Base-by-base conservation (phyloP, 2,113 vertebrate species). In the Henicopernis longicauda region DNA sequence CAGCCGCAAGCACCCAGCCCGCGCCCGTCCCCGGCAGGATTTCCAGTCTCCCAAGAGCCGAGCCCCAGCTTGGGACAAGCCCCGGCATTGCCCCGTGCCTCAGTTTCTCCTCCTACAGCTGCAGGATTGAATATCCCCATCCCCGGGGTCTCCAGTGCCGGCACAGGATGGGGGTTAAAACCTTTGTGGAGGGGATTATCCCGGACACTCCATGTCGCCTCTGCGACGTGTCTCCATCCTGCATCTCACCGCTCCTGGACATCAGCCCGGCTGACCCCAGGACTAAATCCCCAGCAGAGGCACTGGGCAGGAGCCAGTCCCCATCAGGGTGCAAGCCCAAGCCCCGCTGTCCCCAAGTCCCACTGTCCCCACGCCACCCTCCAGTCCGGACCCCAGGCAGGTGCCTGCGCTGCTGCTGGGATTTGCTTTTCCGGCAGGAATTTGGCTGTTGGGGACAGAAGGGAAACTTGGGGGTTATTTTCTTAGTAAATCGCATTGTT, bases 401-500 rank as follows among this genome's bases (percentile, higher is more conserved):
- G 36, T 6, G 11, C 47, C 2, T 4, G 4, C 19, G 22, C 18
- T 20, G 8, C 50, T 6, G 3, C 1, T 3, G 25, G 38, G 26
- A 34, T 83, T 80, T 16, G 3, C 27, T 63, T 70, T 74, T 59
- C 72, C 57, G 1, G 7, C 44, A 86, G 95, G 94, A 86, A 85
- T 95, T 61, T 22, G 67, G 27, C 57, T 52, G 15, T 25, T 34
- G 89, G 40, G 89, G 12, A 69, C 14, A 1, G 4, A 38, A 40
- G 54, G 91, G 91, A 91, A 95, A 89, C 45, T 66, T 3, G 15
- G 59, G 84, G 91, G 96, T 87, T 67, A 79, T 95, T 97, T 96
- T 92, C 92, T 95, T 10, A 63, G 26, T 65, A 71, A 57, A 52
- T 7, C 36, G 22, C 73, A 54, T 9, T 50, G 90, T 97, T 97